Base-by-base conservation (phyloP, 2,888 invertebrate species). In the Keiferia lycopersicella region DNA sequence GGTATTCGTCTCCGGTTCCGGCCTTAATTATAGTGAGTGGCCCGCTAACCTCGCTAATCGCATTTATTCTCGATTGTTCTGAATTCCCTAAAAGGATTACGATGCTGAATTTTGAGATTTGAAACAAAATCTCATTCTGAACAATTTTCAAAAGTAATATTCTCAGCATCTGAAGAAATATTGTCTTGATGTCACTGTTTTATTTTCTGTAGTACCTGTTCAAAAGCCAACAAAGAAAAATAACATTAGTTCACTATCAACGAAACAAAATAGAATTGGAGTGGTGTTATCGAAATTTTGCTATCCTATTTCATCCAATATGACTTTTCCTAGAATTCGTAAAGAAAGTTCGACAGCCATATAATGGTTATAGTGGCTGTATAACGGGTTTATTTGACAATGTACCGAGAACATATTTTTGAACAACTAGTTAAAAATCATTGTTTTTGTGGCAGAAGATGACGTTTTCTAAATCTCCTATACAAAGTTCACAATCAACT, bases 1-100 rank as follows among this genome's bases (percentile, higher is more conserved):
- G 74, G 74, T 75, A 76, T 79, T 82, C 80, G 78, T 76, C 73
- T 73, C 71, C 76, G 73, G 78, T 79, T 81, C 80, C 76, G 77
- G 75, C 78, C 80, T 82, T 84, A 82, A 87, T 87, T 83, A 84
- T 80, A 74, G 81, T 82, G 80, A 87, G 85, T 83, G 84, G 84
- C 82, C 82, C 80, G 79, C 77, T 82, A 84, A 85, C 83, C 82
- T 83, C 80, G 79, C 77, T 82, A 84, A 85, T 84, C 77, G 80
- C 75, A 77, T 81, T 82, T 84, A 81, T 82, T 77, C 22, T 74
- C 68, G 68, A 67, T 74, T 73, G 70, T 68, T 63, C 66, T 67
- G 71, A 68, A 72, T 73, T 73, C 68, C 67, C 63, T 68, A 66
- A 67, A 53, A 22, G 51, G 50, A 58, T 61, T 63, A 50, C 39